Evolutionary conservation across 2,113 vertebrate genomes (phyloP), one percentile per base, ranked within the genome.

Genomic region (Alexandromys fortis): DNA sequence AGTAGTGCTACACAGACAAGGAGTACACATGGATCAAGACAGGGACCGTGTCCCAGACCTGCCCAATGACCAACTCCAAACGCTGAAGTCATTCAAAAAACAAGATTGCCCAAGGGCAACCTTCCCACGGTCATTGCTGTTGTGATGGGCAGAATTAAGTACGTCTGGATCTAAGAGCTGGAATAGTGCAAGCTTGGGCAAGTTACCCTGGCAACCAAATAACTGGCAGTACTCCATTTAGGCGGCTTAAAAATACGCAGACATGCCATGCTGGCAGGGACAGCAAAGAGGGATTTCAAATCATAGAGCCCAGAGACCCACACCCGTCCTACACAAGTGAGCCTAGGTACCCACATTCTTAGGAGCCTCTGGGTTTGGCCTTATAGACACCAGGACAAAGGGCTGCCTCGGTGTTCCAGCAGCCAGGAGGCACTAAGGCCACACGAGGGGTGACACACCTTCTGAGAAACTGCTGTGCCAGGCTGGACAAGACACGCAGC

Each of bases 171-270:
- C 72, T 52, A 45, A 63, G 73, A 55, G 0, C 16, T 4, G 65
- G 86, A 67, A 5, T 1, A 0, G 52, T 82, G 9, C 1, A 33
- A 30, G 90, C 94, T 86, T 81, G 58, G 72, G 85, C 26, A 1
- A 72, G 96, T 88, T 86, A 35, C 87, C 86, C 79, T 24, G 79
- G 90, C 92, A 93, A 93, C 75, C 17, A n/a, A 61, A 30, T 38
- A 45, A 35, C 63, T 58, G 96, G 92, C 96, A 19, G 11, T 1
- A 1, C 63, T 83, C 87, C 92, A 86, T 28, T 33, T 8, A 42
- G 90, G 26, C 1, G 0, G 92, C 96, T 72, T 42, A 83, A 89
- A 89, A 89, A 75, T 85, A 35, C 63, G 0, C 52, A 90, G 90
- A 77, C 11, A 30, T 11, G 4, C 45, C 0, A 4, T 76, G 28